Evolutionary conservation across 2,113 vertebrate genomes (phyloP), one percentile per base, ranked within the genome.

Genomic region (Solea senegalensis): DNA sequence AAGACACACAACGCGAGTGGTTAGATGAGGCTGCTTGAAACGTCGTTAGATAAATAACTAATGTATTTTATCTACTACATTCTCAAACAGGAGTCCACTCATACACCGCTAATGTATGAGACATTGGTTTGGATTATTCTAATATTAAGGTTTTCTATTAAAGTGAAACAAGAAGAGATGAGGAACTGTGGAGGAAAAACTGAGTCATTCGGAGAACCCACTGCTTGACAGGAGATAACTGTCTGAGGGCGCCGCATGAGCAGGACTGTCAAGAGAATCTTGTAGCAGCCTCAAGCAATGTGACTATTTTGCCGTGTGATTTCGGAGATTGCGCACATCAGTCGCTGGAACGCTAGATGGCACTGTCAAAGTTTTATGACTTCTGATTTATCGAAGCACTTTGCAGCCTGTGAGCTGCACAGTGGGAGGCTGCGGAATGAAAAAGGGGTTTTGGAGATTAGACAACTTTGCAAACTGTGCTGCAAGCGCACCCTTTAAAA

Each of bases 331-430:
- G 62, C 52, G 58, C 16, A 13, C 26, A 70, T 62, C 4, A 6
- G 39, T 44, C 52, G 21, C 27, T 70, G 7, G 13, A 61, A 76
- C 69, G 1, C 69, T 67, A 82, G 76, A 79, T 76, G 85, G 78
- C 54, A 45, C 57, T 69, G 62, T 65, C 15, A 63, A 67, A 34
- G 64, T 52, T 60, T 40, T 34, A 26, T 43, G 5, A 3, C 5
- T 48, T 66, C 9, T 15, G n/a, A 58, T 61, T 65, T 8, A 62
- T 74, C 61, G 61, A 78, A 74, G 69, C 11, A 26, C 39, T 74
- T 13, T 1, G 13, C 40, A 12, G 21, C 44, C 39, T 55, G 66
- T 72, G 61, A 61, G 62, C 26, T 13, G n/a, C 73, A 74, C 69
- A 0, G 57, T 45, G 14, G 8, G 59, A 14, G 39, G 43, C 41